A percentile compares a stretch with the other conserved stretches of the same genome.
phyloP scores from a whole-genome alignment of 2,113 vertebrate species.

The Anthoscopus minutus region DNA sequence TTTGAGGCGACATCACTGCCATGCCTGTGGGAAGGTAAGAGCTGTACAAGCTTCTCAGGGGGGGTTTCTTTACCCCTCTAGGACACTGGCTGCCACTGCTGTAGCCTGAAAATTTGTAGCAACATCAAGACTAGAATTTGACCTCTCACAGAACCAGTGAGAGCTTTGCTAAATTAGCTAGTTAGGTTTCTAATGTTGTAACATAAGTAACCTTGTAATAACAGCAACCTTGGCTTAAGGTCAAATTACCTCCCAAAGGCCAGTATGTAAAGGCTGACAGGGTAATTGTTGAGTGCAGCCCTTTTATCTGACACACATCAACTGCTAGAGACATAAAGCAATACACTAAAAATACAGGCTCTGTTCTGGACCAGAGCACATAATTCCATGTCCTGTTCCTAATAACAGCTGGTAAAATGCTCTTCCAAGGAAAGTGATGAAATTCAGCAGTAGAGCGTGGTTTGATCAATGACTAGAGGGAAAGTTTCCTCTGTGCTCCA shows the following conservation, averaged over 20 bases:
- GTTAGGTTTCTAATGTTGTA: not conserved
- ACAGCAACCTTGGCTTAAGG: not conserved
- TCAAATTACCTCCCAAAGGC: not conserved
- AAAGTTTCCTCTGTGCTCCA: not conserved
- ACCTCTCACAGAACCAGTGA: not conserved
- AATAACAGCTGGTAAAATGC: not conserved
- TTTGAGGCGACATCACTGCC: constrained; percentile 88
- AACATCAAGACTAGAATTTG: not conserved
- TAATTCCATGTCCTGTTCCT: not conserved
- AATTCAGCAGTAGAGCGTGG: not conserved
- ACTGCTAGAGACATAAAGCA: not conserved
- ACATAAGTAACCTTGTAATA: too few species aligned
- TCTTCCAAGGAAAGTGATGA: not conserved
- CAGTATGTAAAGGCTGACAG: not conserved
- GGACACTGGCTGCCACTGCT: not conserved
- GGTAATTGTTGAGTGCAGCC: not conserved
- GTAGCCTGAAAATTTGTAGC: not conserved
- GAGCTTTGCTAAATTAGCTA: not conserved
- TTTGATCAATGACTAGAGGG: not conserved
- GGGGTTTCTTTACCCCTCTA: not conserved
- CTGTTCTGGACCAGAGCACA: not conserved
- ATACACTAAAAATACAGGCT: not conserved
- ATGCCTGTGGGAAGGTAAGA: constrained; percentile 93
- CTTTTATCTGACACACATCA: not conserved
- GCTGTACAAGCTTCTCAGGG: not conserved